These are phyloP conservation scores for Hydractinia symbiolongicarpus DNA, from an alignment of 30 jellyfish, hydroid and myxozoan species.

Conservation along the genomic window DNA sequence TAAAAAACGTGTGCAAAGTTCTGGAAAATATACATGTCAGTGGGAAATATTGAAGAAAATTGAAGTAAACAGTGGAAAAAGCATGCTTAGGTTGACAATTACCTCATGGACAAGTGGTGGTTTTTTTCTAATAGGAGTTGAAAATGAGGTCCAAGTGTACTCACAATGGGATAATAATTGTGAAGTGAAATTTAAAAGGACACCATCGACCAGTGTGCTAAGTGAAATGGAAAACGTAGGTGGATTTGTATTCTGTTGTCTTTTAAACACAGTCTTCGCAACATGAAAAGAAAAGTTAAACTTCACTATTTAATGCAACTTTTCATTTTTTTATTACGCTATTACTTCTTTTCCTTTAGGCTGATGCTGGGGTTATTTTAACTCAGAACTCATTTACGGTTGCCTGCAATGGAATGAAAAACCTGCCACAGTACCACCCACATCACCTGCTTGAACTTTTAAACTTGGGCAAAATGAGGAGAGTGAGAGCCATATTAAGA, in stretches of 20 bases:
- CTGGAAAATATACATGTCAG: conserved; percentile 25
- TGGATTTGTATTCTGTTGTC: neutral
- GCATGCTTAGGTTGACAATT: conserved; percentile 51
- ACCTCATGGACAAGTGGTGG: conserved; percentile 98
- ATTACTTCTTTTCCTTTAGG: neutral
- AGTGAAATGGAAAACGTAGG: conserved; percentile 22
- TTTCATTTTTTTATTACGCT: neutral
- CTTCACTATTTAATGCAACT: neutral
- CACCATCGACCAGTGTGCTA: neutral
- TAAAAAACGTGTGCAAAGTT: conserved; percentile 3
- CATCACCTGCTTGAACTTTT: conserved; percentile 67
- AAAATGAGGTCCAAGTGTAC: conserved; percentile 84
- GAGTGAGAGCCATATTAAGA: conserved; percentile 87
- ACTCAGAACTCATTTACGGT: conserved; percentile 24
- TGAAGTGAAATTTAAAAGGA: conserved; percentile 10
- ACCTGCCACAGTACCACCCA: conserved; percentile 95
- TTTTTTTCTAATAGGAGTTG: conserved; percentile 87
- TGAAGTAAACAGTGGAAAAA: conserved; percentile 32
- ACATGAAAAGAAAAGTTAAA: neutral
- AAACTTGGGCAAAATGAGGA: conserved; percentile 90
- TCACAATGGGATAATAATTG: conserved; percentile 81
- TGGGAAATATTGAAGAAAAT: conserved; percentile 68
- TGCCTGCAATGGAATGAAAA: conserved; percentile 23
- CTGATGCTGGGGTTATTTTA: conserved; percentile 8
- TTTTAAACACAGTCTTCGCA: too few species aligned